Evolutionary conservation across 2,797 vertebrate species (phyloP), one percentile per base, ranked within the genome.

Genomic region (Dipus sagitta): DNA sequence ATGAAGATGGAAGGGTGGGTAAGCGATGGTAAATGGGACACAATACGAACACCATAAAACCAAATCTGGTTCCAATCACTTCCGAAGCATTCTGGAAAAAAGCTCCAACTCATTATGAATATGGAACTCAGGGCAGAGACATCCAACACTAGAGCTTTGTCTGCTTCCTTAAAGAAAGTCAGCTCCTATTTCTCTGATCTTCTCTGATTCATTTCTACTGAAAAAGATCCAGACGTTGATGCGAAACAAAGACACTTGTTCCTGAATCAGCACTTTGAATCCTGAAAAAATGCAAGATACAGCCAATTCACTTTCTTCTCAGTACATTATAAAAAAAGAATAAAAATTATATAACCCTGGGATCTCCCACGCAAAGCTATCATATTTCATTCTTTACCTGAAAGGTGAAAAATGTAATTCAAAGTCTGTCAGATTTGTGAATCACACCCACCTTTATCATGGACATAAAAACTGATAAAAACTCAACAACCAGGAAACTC

Each of bases 11-110:
- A 79, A 70, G 20, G 4, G 11, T 78, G 67, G 28, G 13, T 79
- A 67, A 86, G 34, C 34, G 23, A 72, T 42, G 21, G 60, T 32
- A 52, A 67, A 76, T 30, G 70, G 30, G 52, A 80, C 67, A 42
- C 47, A 30, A 79, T 78, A 34, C 67, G 90, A 89, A 32, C 32
- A 3, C 62, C 74, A 92, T 42, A 65, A 34, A 96, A 92, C 62
- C 70, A 90, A 86, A 92, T 94, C 82, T 94, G 79, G 75, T 84
- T 95, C 32, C 85, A 92, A 87, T 78, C 54, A 83, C 34, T 84
- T 84, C 80, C 65, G 34, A 18, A 77, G 90, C 64, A 86, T 90
- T 92, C 89, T 89, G 91, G 81, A 94, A 95, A 93, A 72, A 74
- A 84, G 15, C 20, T 79, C 58, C 38, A 85, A 42, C 11, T 74